A percentile compares a stretch with the other conserved stretches of the same genome.
These are phyloP conservation scores for Psephotus haematonotus DNA, from an alignment of 2,113 vertebrate species.

Conservation along the genomic window DNA sequence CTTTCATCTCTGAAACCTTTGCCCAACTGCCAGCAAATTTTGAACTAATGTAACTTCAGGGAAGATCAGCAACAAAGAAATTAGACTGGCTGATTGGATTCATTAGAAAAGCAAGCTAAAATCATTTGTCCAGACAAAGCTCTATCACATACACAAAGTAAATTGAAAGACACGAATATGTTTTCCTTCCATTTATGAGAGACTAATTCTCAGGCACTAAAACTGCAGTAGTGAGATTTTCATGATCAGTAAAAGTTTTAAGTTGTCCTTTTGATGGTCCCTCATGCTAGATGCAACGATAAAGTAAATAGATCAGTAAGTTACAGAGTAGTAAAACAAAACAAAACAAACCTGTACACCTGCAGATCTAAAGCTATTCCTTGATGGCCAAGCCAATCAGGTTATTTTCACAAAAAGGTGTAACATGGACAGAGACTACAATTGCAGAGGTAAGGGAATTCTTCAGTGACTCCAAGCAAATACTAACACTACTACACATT, in stretches of 20 bases:
- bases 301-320: not conserved
- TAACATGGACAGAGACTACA: not conserved
- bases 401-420: not conserved
- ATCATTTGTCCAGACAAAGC: not conserved
- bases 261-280: not conserved
- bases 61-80: not conserved
- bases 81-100: not conserved
- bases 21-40: not conserved
- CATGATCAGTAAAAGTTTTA: not conserved
- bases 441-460: not conserved
- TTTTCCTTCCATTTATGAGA: not conserved
- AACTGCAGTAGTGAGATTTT: not conserved
- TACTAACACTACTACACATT: not conserved
- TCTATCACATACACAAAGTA: not conserved
- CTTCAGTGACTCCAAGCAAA: not conserved
- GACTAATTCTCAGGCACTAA: not conserved
- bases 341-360: not conserved
- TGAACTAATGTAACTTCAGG: not conserved
- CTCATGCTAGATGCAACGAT: not conserved
- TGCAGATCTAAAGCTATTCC: not conserved
- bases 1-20: not conserved
- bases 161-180: not conserved
- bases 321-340: not conserved
- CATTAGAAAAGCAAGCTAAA: not conserved
- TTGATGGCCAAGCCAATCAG: not conserved